These are phyloP conservation scores for Oryzias javanicus DNA, from an alignment of 2,113 vertebrate genomes.

Conservation along the genomic window DNA sequence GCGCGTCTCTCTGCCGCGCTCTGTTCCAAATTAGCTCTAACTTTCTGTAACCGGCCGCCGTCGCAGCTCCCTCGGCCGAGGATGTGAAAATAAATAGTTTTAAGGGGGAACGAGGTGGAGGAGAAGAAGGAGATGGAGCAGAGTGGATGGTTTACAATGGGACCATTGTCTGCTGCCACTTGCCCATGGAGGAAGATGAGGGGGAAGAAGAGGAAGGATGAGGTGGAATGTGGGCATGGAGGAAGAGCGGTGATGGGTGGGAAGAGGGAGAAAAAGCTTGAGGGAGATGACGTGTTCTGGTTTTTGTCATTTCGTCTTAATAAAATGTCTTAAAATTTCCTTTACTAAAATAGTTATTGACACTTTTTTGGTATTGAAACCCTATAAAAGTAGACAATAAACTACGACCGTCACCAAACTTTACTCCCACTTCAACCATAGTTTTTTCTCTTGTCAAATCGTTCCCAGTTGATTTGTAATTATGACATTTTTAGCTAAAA, in stretches of 20 bases:
- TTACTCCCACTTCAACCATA: too few relatives aligned
- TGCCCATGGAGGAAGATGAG: slow-evolving; percentile 34
- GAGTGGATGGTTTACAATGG: slow-evolving; percentile 54
- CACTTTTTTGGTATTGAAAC: too few relatives aligned
- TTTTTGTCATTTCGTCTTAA: not conserved
- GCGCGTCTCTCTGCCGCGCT: slow-evolving; percentile 44
- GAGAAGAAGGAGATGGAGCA: slow-evolving; percentile 44
- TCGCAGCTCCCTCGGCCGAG: slow-evolving; percentile 39
- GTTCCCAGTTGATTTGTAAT: too few relatives aligned
- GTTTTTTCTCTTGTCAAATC: too few relatives aligned
- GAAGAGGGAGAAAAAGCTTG: not conserved
- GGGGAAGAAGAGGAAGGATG: slow-evolving; percentile 1
- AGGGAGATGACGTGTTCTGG: not conserved
- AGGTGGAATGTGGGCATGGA: not conserved
- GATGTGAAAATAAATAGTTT: slow-evolving; percentile 71
- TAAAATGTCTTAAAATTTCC: too few relatives aligned
- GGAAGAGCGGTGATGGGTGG: not conserved
- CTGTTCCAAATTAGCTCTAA: slow-evolving; percentile 65
- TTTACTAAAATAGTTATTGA: too few relatives aligned
- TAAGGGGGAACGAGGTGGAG: slow-evolving; percentile 9
- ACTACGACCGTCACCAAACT: too few relatives aligned
- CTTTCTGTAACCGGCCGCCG: slow-evolving; percentile 40
- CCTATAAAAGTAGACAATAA: too few relatives aligned
- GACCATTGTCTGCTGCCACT: slow-evolving; percentile 68
- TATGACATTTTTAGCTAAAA: too few relatives aligned